Evolutionary conservation across 2,888 invertebrate species (phyloP).

Genomic region (Mesodorylaimus sp.): DNA sequence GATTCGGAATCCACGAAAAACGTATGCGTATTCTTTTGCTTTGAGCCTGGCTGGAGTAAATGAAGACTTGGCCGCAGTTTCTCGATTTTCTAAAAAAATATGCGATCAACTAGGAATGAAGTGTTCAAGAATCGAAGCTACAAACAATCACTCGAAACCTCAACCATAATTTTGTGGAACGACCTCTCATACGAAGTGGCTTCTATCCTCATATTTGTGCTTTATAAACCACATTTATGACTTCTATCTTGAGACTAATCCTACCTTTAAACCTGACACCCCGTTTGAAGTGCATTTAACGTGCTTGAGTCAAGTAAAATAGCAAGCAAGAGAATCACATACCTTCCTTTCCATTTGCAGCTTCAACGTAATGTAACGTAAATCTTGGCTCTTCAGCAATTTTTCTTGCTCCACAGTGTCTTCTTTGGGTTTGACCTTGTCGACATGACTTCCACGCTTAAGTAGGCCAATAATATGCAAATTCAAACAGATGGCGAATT

Average conservation of each 20-base stretch:
- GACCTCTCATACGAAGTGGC: too few relatives aligned
- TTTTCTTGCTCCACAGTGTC: slow-evolving; percentile 58
- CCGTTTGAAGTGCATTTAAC: too few relatives aligned
- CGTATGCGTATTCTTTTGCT: slow-evolving; percentile 52
- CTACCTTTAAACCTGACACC: too few relatives aligned
- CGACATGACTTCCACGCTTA: slow-evolving; percentile 37
- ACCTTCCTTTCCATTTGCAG: slow-evolving; percentile 22
- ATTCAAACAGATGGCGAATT: background rate
- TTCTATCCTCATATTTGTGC: too few relatives aligned
- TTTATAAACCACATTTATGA: too few relatives aligned
- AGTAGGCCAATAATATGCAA: too few relatives aligned
- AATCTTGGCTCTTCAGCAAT: slow-evolving; percentile 69
- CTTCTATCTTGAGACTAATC: too few relatives aligned
- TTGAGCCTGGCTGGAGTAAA: slow-evolving; percentile 12
- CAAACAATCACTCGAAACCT: too few relatives aligned
- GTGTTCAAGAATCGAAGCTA: too few relatives aligned
- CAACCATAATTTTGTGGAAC: too few relatives aligned
- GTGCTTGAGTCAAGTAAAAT: background rate
- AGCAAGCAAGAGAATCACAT: slow-evolving; percentile 11
- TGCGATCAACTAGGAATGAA: too few relatives aligned
- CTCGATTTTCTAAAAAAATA: slow-evolving; percentile 19
- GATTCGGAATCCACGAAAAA: slow-evolving; percentile 53
- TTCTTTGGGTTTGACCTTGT: slow-evolving; percentile 45
- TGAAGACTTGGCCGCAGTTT: slow-evolving; percentile 19
- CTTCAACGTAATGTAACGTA: slow-evolving; percentile 70